Percentiles rank a stretch among this genome's conserved stretches.
phyloP scores from a whole-genome alignment of 2,113 vertebrate genomes.

The Tenrec ecaudatus region DNA sequence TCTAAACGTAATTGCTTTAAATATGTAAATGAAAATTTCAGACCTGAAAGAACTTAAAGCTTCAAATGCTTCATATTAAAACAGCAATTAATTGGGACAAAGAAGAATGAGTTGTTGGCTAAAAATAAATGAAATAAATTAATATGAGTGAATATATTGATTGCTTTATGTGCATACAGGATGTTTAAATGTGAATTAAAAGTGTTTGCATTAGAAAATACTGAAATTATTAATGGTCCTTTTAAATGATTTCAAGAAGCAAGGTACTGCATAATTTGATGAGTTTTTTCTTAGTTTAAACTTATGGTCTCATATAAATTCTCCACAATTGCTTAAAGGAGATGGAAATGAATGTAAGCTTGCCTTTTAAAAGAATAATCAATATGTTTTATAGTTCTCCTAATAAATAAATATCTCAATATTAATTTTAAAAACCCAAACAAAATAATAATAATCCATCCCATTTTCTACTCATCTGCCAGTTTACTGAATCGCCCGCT shows the following conservation, averaged over 20 bases:
- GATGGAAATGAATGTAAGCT: background rate
- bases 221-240: too few species aligned
- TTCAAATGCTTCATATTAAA: background rate
- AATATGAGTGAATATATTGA: background rate
- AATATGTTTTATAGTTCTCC: background rate
- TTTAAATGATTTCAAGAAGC: background rate
- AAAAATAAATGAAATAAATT: constrained; percentile 2
- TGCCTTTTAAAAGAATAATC: background rate
- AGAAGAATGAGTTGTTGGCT: background rate
- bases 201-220: too few species aligned
- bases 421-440: constrained; percentile 57
- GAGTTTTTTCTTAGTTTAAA: background rate
- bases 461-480: constrained; percentile 87
- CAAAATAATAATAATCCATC: constrained; percentile 59
- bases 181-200: too few species aligned
- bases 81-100: background rate
- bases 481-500: constrained; percentile 84
- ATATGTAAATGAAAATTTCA: background rate
- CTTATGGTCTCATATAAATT: background rate
- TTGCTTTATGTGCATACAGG: background rate
- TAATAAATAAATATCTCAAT: too few species aligned
- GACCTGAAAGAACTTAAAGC: background rate
- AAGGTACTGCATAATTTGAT: background rate
- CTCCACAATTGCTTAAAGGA: background rate
- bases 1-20: constrained; percentile 23